Evolutionary conservation across 2,113 vertebrate species (phyloP), one percentile per base, ranked within the genome.

Genomic region (Pterophyllum scalare): DNA sequence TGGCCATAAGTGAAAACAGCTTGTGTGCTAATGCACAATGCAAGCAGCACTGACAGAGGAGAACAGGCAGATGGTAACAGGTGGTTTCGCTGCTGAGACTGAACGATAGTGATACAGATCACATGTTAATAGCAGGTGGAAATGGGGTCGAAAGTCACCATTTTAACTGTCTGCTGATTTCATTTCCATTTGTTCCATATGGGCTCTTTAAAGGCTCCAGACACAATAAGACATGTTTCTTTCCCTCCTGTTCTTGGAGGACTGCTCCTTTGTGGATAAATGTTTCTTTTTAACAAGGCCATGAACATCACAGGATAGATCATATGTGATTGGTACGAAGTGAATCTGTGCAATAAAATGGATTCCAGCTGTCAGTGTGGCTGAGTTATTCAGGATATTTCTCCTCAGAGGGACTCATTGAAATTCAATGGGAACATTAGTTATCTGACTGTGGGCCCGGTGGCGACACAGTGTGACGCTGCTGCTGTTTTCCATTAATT

Each of bases 401-500:
- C 86, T 86, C 88, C 90, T 89, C 81, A 67, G 61, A 89, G 86
- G 83, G 81, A 80, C 88, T 88, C 86, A 91, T 88, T 89, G 87
- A 89, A 82, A 89, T 91, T 91, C 87, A 89, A 88, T 88, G 81
- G 82, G 60, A 78, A 87, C 82, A 88, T 90, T 90, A 90, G 88
- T 88, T 85, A 90, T 82, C 86, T 85, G 88, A 84, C 79, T 82
- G 80, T 13, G 78, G 57, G 75, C 80, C 87, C 28, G 24, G 59
- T 79, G 87, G 85, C 70, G 22, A 84, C 72, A 24, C 85, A 57
- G 83, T 77, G 83, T 83, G 80, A 87, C 2, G 52, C 75, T 81
- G 35, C 67, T 11, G 54, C 82, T 79, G 80, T 83, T 89, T 87
- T 72, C 76, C 86, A 84, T 87, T 90, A 75, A 85, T 88, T 88